phyloP scores from a whole-genome alignment of 2,113 vertebrate genomes.

The Catharus minimus region DNA sequence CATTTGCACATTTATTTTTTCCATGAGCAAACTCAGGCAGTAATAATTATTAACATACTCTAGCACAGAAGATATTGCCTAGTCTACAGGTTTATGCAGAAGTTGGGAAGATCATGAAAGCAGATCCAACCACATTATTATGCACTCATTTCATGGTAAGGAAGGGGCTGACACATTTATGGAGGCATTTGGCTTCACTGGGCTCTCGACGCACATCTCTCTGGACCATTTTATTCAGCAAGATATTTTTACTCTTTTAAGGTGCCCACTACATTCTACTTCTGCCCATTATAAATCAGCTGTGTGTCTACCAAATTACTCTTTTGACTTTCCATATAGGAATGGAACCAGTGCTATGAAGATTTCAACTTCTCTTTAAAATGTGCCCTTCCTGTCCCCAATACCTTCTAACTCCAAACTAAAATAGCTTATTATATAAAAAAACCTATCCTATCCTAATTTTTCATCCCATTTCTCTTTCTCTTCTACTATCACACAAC shows the following conservation, averaged over 20 bases:
- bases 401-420: background rate
- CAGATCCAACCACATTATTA: background rate
- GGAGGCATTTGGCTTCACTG: background rate
- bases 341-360: background rate
- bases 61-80: background rate
- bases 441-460: background rate
- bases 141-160: background rate
- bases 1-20: background rate
- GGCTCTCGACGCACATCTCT: background rate
- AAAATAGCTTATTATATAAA: background rate
- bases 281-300: background rate
- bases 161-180: background rate
- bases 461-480: background rate
- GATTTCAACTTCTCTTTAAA: background rate
- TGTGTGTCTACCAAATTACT: fast-evolving
- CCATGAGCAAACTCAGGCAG: background rate
- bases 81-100: background rate
- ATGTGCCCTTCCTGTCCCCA: background rate
- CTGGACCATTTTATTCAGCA: background rate
- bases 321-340: background rate
- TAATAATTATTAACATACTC: background rate
- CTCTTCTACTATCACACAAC: background rate
- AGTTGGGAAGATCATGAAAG: background rate
- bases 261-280: background rate
- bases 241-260: background rate